phyloP scores from a whole-genome alignment of 1,140 invertebrate genomes.

The Acromyrmex heyeri region DNA sequence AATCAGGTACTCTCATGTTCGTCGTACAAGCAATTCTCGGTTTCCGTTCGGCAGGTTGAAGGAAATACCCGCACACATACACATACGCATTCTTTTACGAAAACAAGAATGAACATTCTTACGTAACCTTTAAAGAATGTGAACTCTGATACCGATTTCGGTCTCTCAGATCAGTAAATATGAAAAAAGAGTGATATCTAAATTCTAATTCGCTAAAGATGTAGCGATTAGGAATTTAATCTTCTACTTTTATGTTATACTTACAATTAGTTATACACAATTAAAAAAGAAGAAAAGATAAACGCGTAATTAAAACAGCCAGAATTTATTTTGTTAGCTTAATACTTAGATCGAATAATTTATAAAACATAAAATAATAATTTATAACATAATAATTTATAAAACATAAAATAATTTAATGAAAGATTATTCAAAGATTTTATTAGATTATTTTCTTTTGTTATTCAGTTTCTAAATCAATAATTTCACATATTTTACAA shows the following conservation, averaged over 20 bases:
- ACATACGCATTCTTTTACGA: neutral
- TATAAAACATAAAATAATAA: neutral
- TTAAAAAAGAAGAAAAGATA: neutral
- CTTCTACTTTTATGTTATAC: neutral
- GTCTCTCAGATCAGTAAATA: neutral
- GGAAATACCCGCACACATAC: no score
- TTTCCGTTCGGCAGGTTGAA: constrained; percentile 50
- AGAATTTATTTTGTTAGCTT: neutral
- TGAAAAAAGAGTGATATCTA: neutral
- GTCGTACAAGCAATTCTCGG: constrained; percentile 4
- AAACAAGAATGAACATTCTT: constrained; percentile 2
- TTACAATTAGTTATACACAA: neutral
- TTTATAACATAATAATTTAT: no score
- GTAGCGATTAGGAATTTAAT: neutral
- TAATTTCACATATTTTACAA: neutral
- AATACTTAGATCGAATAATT: neutral
- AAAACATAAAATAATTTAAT: neutral
- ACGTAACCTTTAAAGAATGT: neutral
- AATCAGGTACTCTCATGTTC: constrained; percentile 9
- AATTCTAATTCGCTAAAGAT: neutral
- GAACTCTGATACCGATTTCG: neutral
- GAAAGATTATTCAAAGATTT: neutral
- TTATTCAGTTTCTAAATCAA: neutral
- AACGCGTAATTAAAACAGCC: neutral
- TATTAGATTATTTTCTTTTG: neutral